phyloP scores from a whole-genome alignment of 1,140 invertebrate species.

The Neuroterus valhalla region DNA sequence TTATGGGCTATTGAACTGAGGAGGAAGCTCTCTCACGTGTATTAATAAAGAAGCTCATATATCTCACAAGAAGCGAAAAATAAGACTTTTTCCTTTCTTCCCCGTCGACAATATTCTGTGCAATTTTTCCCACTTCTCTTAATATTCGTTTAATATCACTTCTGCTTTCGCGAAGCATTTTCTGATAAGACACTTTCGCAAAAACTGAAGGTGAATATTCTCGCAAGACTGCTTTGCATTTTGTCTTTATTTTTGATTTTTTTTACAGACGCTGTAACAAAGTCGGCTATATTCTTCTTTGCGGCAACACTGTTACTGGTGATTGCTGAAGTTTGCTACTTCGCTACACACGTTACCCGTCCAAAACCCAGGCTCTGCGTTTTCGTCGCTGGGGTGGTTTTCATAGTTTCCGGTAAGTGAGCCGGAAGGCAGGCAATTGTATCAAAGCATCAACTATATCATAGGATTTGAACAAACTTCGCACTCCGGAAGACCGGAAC shows the following conservation, averaged over 20 bases:
- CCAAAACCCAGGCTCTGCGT: constrained; percentile 77
- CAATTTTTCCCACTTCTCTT: constrained; percentile 11
- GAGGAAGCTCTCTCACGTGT: constrained; percentile 3
- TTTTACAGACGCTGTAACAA: constrained; percentile 80
- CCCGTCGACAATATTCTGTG: constrained; percentile 2
- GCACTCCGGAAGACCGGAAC: constrained; percentile 9
- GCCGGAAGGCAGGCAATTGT: constrained; percentile 24
- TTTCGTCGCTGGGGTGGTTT: constrained; percentile 81
- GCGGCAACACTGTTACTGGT: constrained; percentile 78
- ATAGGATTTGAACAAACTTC: constrained; percentile 20
- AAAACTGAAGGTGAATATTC: neutral
- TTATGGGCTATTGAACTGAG: neutral
- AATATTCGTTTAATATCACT: constrained; percentile 18
- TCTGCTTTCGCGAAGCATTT: neutral
- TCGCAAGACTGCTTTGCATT: neutral
- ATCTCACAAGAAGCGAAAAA: constrained; percentile 19
- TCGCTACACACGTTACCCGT: constrained; percentile 77
- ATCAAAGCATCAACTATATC: constrained; percentile 27
- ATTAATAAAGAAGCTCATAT: constrained; percentile 28
- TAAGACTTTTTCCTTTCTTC: constrained; percentile 1
- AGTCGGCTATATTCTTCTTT: constrained; percentile 81
- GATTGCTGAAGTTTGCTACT: constrained; percentile 79
- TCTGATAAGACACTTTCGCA: neutral
- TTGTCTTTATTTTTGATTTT: constrained; percentile 37
- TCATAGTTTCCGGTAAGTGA: constrained; percentile 70